phyloP scores from a whole-genome alignment of 2,113 vertebrate species.

The Terrapene triunguis region DNA sequence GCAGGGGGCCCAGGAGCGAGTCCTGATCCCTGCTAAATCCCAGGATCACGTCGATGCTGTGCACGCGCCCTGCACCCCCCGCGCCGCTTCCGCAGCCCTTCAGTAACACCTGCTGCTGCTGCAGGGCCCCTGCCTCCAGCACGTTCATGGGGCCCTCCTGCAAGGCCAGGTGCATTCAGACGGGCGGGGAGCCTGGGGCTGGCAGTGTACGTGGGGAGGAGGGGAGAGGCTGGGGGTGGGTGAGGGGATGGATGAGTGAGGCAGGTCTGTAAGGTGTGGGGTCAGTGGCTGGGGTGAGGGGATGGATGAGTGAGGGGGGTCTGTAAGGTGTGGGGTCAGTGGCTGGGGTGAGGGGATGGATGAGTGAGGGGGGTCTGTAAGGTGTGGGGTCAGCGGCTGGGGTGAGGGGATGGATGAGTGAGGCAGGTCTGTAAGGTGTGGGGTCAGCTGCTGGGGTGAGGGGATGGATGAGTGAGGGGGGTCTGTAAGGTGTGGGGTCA shows the following conservation, averaged over 20 bases:
- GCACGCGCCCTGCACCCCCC: constrained; percentile 75
- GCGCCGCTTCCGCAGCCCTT: constrained; percentile 40
- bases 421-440: too few relatives aligned
- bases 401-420: too few relatives aligned
- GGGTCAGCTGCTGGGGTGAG: too few relatives aligned
- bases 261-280: too few relatives aligned
- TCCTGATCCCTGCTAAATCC: constrained; percentile 86
- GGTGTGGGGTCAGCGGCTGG: too few relatives aligned
- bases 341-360: too few relatives aligned
- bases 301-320: too few relatives aligned
- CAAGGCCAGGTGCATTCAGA: background rate
- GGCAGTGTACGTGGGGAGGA: background rate
- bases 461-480: accelerated
- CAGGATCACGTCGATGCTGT: constrained; percentile 87
- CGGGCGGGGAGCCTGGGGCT: background rate
- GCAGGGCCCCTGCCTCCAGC: background rate
- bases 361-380: too few relatives aligned
- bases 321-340: background rate
- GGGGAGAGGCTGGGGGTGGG: background rate
- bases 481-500: too few relatives aligned
- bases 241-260: too few relatives aligned
- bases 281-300: accelerated
- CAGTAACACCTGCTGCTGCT: background rate
- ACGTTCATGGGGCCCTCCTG: background rate
- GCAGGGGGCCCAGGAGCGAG: constrained; percentile 70